A percentile compares a stretch with the other conserved stretches of the same genome.
Evolutionary conservation across 30 jellyfish, hydroid and myxozoan species (phyloP).

Genomic region (Clytia hemisphaerica): DNA sequence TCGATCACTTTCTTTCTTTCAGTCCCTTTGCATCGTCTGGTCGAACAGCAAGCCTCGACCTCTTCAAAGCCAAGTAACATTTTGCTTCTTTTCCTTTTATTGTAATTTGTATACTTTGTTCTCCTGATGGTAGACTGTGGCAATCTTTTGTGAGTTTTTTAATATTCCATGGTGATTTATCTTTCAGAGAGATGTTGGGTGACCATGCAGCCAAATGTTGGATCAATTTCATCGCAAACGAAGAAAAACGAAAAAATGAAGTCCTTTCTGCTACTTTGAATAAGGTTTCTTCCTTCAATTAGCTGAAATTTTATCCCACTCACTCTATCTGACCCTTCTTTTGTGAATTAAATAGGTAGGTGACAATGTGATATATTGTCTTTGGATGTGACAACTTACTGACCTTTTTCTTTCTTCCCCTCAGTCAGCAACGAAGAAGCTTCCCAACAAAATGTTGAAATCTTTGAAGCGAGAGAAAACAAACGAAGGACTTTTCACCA

Average conservation of each 20-base stretch:
- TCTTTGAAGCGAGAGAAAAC: conserved; percentile 50
- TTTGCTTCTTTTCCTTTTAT: neutral
- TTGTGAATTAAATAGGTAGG: too few relatives aligned
- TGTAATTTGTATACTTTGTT: neutral
- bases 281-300: neutral
- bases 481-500: conserved; percentile 47
- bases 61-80: conserved; percentile 16
- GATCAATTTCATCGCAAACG: conserved; percentile 52
- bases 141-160: neutral
- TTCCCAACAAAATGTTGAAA: conserved; percentile 21
- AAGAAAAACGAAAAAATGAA: conserved; percentile 53
- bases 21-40: neutral
- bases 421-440: neutral
- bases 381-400: neutral
- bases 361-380: too few relatives aligned
- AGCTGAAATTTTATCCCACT: neutral
- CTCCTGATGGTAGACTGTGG: neutral
- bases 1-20: neutral
- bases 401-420: neutral
- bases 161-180: neutral
- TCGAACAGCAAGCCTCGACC: conserved; percentile 7
- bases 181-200: conserved; percentile 45
- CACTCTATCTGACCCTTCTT: too few relatives aligned
- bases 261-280: conserved; percentile 18
- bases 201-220: conserved; percentile 61